Evolutionary conservation across 2,888 invertebrate species (phyloP).

Genomic region (Drosophila macrospina): DNA sequence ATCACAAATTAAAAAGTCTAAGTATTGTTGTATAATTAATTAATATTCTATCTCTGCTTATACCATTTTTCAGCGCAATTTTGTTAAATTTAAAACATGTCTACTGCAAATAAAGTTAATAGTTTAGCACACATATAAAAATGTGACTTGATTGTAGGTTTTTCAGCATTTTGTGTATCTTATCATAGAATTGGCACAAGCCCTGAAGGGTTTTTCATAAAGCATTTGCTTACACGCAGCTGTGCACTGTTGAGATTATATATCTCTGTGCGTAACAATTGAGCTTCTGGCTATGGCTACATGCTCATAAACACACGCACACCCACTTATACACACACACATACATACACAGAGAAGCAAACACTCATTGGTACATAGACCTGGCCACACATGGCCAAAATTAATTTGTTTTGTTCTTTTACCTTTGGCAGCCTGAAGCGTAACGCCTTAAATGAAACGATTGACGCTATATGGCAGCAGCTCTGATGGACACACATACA

Average conservation of each 20-base stretch:
- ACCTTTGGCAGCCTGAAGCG: slow-evolving; percentile 57
- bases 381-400: slow-evolving; percentile 61
- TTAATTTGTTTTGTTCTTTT: slow-evolving; percentile 78
- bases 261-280: slow-evolving; percentile 47
- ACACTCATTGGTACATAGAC: slow-evolving; percentile 25
- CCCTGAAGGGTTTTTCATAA: slow-evolving; percentile 38
- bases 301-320: slow-evolving; percentile 51
- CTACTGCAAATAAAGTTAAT: no score
- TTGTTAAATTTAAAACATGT: no score
- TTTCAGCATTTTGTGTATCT: background rate
- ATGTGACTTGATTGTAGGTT: background rate
- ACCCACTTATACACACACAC: slow-evolving; percentile 31
- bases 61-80: no score
- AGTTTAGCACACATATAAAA: background rate
- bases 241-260: slow-evolving; percentile 22
- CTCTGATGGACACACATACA: slow-evolving; percentile 34
- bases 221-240: slow-evolving; percentile 47
- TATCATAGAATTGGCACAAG: slow-evolving; percentile 27
- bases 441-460: slow-evolving; percentile 69
- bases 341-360: slow-evolving; percentile 8
- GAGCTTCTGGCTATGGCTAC: slow-evolving; percentile 42
- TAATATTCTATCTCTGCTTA: no score
- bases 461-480: slow-evolving; percentile 58
- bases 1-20: no score
- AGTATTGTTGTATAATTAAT: no score